phyloP scores from a whole-genome alignment of 2,797 vertebrate genomes.

The Pyrocephalus nanus region DNA sequence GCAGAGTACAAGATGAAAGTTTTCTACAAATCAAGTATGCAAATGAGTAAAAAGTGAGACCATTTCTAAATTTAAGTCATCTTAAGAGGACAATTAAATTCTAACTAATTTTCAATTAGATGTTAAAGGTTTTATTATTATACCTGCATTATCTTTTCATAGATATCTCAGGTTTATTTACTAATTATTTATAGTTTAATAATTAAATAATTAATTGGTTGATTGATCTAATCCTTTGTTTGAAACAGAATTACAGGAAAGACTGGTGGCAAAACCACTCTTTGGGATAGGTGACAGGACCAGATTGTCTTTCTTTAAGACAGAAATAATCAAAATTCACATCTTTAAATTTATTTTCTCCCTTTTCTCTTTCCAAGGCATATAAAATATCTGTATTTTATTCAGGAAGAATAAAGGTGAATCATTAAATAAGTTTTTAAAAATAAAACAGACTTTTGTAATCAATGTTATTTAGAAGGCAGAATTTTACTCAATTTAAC shows the following conservation, averaged over 20 bases:
- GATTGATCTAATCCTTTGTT: not conserved
- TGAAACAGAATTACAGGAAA: not conserved
- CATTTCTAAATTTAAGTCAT: not conserved
- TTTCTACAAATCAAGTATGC: not conserved
- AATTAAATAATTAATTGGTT: too few species aligned
- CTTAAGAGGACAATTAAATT: not conserved
- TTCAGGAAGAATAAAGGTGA: not conserved
- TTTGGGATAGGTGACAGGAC: not conserved
- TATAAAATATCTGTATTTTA: not conserved
- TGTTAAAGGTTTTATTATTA: not conserved
- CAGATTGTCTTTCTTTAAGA: not conserved
- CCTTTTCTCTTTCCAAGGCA: not conserved
- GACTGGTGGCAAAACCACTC: not conserved
- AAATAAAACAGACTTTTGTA: not conserved
- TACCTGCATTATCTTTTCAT: not conserved
- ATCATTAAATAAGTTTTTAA: not conserved
- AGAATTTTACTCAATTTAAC: not conserved
- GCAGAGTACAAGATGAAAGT: not conserved
- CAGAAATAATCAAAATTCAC: not conserved
- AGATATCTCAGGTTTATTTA: not conserved
- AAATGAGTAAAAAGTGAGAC: not conserved
- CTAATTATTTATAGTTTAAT: too few species aligned
- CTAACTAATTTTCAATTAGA: not conserved
- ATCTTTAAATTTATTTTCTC: not conserved
- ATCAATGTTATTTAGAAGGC: not conserved